Evolutionary conservation across 2,888 invertebrate genomes (phyloP).

Genomic region (Coelinius sp.): DNA sequence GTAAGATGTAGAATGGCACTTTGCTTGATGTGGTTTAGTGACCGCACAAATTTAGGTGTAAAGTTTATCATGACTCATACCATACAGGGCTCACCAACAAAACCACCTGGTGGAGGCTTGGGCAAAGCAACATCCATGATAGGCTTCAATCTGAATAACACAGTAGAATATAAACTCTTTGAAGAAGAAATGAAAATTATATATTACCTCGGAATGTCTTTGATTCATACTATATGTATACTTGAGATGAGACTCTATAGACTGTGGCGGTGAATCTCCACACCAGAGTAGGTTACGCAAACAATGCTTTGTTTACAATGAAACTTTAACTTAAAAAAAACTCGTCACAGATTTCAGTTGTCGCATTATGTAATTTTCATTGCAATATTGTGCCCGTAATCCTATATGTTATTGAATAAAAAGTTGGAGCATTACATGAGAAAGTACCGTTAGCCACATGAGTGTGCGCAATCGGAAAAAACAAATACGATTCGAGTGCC

Average conservation of each 20-base stretch:
- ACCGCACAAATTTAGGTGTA: conserved; percentile 44
- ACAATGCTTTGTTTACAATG: conserved; percentile 30
- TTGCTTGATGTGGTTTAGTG: conserved; percentile 41
- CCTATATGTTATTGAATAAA: too few relatives aligned
- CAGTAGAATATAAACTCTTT: too few relatives aligned
- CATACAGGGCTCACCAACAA: conserved; percentile 45
- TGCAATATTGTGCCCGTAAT: too few relatives aligned
- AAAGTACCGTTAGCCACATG: not conserved
- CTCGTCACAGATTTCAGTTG: not conserved
- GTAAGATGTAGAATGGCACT: conserved; percentile 44
- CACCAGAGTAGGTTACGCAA: conserved; percentile 19
- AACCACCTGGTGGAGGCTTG: conserved; percentile 45
- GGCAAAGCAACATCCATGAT: too few relatives aligned
- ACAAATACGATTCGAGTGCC: not conserved
- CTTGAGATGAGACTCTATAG: conserved; percentile 21
- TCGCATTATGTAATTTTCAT: too few relatives aligned
- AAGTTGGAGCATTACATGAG: not conserved
- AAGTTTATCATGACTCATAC: conserved; percentile 44
- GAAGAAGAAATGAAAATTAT: conserved; percentile 27
- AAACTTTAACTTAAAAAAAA: conserved; percentile 28
- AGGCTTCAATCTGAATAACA: too few relatives aligned
- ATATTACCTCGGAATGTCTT: conserved; percentile 35
- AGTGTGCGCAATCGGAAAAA: not conserved
- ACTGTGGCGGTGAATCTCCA: not conserved
- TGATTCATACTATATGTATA: conserved; percentile 33